phyloP scores from a whole-genome alignment of 1,140 invertebrate species.

The Seison nebaliae region DNA sequence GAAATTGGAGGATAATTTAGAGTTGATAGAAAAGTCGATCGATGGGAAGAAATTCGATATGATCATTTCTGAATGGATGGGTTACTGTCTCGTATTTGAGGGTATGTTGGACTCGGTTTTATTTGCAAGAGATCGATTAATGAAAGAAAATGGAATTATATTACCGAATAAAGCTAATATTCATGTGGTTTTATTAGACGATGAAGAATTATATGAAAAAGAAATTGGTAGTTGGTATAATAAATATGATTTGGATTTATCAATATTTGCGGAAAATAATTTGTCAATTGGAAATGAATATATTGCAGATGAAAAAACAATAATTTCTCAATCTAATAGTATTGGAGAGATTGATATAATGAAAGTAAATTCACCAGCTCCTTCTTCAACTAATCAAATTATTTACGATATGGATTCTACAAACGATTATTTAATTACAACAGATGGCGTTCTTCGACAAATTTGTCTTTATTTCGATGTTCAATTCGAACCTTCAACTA shows the following conservation, averaged over 20 bases:
- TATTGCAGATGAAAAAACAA: background rate
- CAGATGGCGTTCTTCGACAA: too few relatives aligned
- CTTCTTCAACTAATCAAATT: too few relatives aligned
- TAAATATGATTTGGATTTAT: slow-evolving; percentile 13
- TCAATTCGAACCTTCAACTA: slow-evolving; percentile 2
- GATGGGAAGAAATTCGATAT: slow-evolving; percentile 19
- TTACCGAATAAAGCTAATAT: slow-evolving; percentile 15
- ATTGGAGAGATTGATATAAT: background rate
- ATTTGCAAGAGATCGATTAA: slow-evolving; percentile 21
- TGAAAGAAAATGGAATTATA: slow-evolving; percentile 16
- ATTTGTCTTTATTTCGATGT: too few relatives aligned
- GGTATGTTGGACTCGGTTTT: slow-evolving; percentile 29
- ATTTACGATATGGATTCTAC: too few relatives aligned
- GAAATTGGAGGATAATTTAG: slow-evolving; percentile 80
- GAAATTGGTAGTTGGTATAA: slow-evolving; percentile 7
- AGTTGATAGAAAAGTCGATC: slow-evolving; percentile 46
- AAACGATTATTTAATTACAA: too few relatives aligned
- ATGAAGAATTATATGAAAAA: slow-evolving; percentile 16
- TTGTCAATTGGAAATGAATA: slow-evolving; percentile 4
- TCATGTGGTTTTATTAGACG: slow-evolving; percentile 18
- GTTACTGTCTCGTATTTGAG: slow-evolving; percentile 29
- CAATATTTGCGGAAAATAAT: background rate
- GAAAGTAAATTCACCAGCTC: too few relatives aligned
- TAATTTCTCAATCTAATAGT: background rate
- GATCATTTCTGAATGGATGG: slow-evolving; percentile 30